Evolutionary conservation across 2,113 vertebrate genomes (phyloP).

Genomic region (Upupa epops): DNA sequence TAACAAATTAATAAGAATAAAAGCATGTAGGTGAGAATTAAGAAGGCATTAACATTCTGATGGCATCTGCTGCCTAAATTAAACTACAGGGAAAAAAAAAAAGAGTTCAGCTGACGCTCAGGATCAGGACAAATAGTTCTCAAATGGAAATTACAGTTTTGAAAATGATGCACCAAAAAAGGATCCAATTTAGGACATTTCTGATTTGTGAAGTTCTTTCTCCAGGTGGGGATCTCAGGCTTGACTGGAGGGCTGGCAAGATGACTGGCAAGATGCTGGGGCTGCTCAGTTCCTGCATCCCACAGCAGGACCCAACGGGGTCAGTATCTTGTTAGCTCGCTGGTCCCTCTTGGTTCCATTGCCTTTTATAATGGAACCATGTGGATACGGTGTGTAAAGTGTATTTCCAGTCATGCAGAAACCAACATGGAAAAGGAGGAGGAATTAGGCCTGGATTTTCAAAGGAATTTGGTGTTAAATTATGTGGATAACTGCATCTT

Average conservation of each 20-base stretch:
- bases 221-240: constrained; percentile 63
- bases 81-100: constrained; percentile 63
- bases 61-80: constrained; percentile 72
- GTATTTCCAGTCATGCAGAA: background rate
- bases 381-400: background rate
- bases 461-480: constrained; percentile 27
- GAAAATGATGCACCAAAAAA: constrained; percentile 65
- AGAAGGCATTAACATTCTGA: constrained; percentile 72
- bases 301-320: background rate
- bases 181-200: constrained; percentile 68
- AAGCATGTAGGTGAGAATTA: constrained; percentile 75
- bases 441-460: constrained; percentile 25
- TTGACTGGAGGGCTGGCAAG: constrained; percentile 36
- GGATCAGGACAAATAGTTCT: constrained; percentile 71
- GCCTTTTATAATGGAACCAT: background rate
- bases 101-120: constrained; percentile 62
- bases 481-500: constrained; percentile 34
- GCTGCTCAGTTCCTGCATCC: background rate
- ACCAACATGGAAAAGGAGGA: background rate
- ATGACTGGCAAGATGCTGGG: constrained; percentile 29
- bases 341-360: background rate
- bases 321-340: background rate
- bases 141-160: constrained; percentile 69
- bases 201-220: constrained; percentile 61
- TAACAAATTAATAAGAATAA: constrained; percentile 74